A percentile compares a stretch with the other conserved stretches of the same genome.
Conservation (phyloP, 2,888 invertebrate genomes). For the Euzetes globulus region DNA sequence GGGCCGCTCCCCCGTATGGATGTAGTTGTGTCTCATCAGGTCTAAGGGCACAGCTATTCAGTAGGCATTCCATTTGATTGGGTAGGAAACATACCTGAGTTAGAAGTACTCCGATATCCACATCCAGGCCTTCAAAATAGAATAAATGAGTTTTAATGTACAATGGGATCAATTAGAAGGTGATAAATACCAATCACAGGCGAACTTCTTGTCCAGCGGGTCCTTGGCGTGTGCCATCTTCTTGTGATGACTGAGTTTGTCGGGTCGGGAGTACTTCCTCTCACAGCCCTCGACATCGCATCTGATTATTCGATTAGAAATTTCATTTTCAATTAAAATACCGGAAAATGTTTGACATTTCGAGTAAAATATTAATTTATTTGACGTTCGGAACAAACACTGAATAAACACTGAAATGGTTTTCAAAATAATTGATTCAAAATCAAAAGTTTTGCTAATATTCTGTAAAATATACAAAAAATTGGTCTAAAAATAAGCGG, state of each 20-base stretch:
- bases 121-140: conserved; percentile 4
- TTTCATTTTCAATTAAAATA: too few species aligned
- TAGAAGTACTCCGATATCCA: not conserved
- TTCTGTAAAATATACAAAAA: too few species aligned
- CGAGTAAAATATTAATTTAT: not conserved
- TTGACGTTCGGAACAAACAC: not conserved
- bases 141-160: too few species aligned
- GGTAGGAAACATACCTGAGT: not conserved
- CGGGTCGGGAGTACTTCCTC: conserved; percentile 29
- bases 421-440: too few species aligned
- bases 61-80: not conserved
- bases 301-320: not conserved
- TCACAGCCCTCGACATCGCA: conserved; percentile 34
- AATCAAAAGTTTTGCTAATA: too few species aligned
- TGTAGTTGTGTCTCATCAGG: not conserved
- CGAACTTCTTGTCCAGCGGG: not conserved
- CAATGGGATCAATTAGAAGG: too few species aligned
- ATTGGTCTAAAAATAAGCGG: too few species aligned
- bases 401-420: too few species aligned
- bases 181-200: conserved; percentile 1
- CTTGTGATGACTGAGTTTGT: conserved; percentile 34
- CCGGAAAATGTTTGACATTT: not conserved
- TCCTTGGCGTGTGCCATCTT: conserved; percentile 10
- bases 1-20: conserved; percentile 9
- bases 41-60: not conserved